Evolutionary conservation across 92 coral and sea anemone species (phyloP), one percentile per base, ranked within the genome.

Genomic region (Pocillopora grandis): DNA sequence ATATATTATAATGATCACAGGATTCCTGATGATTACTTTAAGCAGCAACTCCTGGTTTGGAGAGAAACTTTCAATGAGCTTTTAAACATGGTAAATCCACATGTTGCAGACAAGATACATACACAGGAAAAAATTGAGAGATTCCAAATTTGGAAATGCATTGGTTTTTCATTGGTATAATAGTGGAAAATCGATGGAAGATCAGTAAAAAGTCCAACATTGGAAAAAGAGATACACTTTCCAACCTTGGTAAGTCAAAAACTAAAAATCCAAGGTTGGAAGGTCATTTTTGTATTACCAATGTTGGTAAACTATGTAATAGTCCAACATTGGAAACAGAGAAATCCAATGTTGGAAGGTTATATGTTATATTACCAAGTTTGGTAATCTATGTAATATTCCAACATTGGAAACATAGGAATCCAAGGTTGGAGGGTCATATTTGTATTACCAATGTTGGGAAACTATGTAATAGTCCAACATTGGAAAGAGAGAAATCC

Each of bases 161-260:
- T 67, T 80, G 85, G 85, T 10, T 49, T 52, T 5, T 55, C 61
- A 35, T 80, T 66, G 85, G 85, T 14, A 64, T 37, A 37, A 21
- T 20, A 80, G 68, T 80, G 66, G 67, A 49, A 27, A 68, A 80
- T 37, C 63, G 3, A 55, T 80, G 85, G 77, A 23, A 62, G 52
- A 69, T 61, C 70, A 35, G 31, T 16, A 12, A 67, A 56, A 33
- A 70, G n/a, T 11, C 80, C 80, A 83, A 63, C n/a, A 23, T 83
- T 62, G 80, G 80, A 83, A 72, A 68, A 71, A 82, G 62, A 82
- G 78, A 80, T 80, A 80, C 84, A 80, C 57, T 18, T 69, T 82
- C 86, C 86, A 82, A 82, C 36, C 20, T 71, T 82, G 86, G 80
- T 23, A 83, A 74, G 48, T 61, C 58, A 49, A 6, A 10, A 19